Evolutionary conservation across 2,113 vertebrate genomes (phyloP), one percentile per base, ranked within the genome.

Genomic region (Collichthys lucidus): DNA sequence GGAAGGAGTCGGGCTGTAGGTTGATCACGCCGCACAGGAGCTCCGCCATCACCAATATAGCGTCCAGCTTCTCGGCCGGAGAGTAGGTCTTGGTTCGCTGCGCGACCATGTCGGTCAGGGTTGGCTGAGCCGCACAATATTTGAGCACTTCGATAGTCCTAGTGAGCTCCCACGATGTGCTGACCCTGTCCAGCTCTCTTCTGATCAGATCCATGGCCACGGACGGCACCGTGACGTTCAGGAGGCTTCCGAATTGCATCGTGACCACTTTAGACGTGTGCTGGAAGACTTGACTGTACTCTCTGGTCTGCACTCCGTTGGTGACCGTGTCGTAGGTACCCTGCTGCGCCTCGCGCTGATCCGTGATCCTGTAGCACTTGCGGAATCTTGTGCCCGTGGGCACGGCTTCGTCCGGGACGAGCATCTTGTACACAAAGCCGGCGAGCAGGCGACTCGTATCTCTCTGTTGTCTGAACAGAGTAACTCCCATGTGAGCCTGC

Each of bases 21-120:
- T 80, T 80, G 14, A 80, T 7, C 62, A 66, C 52, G 0, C 62
- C 70, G 53, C 78, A 80, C 7, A 11, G 24, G 69, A 80, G 69
- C 7, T 80, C 70, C 1, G 70, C 44, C 15, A 57, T 26, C 0
- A 16, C 5, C 24, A 80, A 2, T 2, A 74, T n/a, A 0, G 2
- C 19, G 50, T 74, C 79, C 14, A 80, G 3, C 9, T 66, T 50
- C 7, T 80, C 79, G 0, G 53, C 62, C 1, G 10, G 26, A 3
- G 0, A 3, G 4, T 2, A 4, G 0, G 20, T 7, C 4, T 0
- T n/a, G 50, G n/a, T 59, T 15, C 4, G 3, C 1, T 74, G 79
- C 0, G 16, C 53, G 3, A 80, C 11, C 22, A 17, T 55, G 50
- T 80, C 68, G 8, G 22, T 74, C 0, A 74, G 11, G 1, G 70